A percentile compares a stretch with the other conserved stretches of the same genome.
phyloP scores from a whole-genome alignment of 2,113 vertebrate species.

The Phylloscopus whistleri region DNA sequence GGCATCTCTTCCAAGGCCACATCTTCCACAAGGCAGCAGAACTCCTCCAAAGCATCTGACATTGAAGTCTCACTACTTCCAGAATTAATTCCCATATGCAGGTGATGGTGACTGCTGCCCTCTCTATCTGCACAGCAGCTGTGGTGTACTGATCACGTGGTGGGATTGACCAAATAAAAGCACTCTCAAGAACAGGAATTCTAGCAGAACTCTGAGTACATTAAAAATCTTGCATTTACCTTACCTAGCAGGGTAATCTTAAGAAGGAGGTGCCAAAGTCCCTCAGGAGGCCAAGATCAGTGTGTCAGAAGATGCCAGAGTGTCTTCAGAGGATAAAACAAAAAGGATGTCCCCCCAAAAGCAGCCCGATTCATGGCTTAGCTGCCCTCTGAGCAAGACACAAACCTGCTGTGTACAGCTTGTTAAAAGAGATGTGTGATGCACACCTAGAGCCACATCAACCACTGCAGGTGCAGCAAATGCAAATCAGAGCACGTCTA shows the following conservation, averaged over 20 bases:
- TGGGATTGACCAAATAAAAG: neutral
- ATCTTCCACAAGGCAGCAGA: neutral
- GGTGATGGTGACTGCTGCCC: neutral
- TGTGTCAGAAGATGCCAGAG: neutral
- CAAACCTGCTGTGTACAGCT: neutral
- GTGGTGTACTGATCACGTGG: neutral
- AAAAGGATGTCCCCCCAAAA: neutral
- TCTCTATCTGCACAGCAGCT: neutral
- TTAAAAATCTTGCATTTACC: neutral
- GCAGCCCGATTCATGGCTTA: neutral
- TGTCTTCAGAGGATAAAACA: neutral
- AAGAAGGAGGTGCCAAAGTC: neutral
- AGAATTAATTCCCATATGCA: neutral
- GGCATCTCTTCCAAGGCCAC: neutral
- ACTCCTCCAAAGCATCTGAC: neutral
- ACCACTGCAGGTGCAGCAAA: neutral
- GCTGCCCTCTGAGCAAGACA: neutral
- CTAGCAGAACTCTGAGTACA: neutral
- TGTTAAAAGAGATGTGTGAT: neutral
- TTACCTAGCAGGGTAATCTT: neutral
- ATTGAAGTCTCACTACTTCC: neutral
- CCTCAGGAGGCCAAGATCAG: neutral
- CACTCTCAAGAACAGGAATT: neutral
- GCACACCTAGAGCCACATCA: neutral
- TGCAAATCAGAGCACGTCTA: neutral